Evolutionary conservation across 2,797 vertebrate genomes (phyloP), one percentile per base, ranked within the genome.

Genomic region (Helarctos malayanus): DNA sequence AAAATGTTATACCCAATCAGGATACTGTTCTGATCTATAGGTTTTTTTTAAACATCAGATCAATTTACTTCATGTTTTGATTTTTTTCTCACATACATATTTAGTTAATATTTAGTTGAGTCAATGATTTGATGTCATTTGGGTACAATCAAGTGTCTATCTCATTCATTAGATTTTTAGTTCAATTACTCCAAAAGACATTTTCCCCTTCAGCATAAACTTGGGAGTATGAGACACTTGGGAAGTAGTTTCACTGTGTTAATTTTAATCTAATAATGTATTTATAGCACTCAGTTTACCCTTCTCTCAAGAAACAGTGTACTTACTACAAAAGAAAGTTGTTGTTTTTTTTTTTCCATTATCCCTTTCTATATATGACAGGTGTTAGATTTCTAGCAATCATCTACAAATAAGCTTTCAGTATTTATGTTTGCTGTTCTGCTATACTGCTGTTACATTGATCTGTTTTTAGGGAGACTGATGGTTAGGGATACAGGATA

Each of bases 401-500:
- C 13, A 59, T 69, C 85, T 78, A 71, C 92, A 97, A 89, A 76
- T 96, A 91, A 92, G 14, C 4, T 19, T 65, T 89, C 29, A 41
- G 61, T 94, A 78, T 96, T 95, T 94, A 92, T 91, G 84, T 54
- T 86, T 54, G 29, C 63, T 93, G 23, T 92, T 94, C 71, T 69
- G 19, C 45, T 71, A 14, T 86, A 96, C 61, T 76, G 85, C 92
- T 97, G 97, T 81, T 32, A 18, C 35, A 93, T 61, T 35, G 80
- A 96, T 93, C 65, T 89, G 41, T 59, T 96, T 97, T 97, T 84
- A 95, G 45, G 86, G n/a, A 97, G 86, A 89, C 18, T 71, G 47
- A 91, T 86, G 81, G 32, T 47, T 56, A 92, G 29, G 59, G 13
- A 18, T 68, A 25, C 61, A 13, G 15, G 27, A 89, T 93, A 93